Conservation (phyloP, 2,888 invertebrate genomes). For the Herminia tarsipennalis region DNA sequence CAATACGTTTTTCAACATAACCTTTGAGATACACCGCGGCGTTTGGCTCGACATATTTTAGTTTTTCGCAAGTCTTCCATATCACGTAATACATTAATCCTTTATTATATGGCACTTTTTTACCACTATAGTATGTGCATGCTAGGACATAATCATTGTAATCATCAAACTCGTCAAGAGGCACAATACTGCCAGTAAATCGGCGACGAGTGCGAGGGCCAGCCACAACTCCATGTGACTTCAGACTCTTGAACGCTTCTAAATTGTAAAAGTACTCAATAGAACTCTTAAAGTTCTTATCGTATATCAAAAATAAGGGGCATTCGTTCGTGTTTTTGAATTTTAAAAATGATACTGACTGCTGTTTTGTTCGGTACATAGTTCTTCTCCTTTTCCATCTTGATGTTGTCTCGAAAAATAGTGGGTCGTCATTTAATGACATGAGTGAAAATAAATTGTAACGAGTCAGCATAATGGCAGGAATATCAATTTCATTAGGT, state of each 20-base stretch:
- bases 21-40: background rate
- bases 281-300: conserved; percentile 49
- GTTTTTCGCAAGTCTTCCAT: background rate
- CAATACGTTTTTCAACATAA: background rate
- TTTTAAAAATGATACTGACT: conserved; percentile 49
- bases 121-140: too few relatives aligned
- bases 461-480: conserved; percentile 49
- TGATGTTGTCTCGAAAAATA: too few relatives aligned
- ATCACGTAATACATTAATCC: too few relatives aligned
- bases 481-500: conserved; percentile 54
- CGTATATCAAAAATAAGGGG: conserved; percentile 51
- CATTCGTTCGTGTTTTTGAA: conserved; percentile 53
- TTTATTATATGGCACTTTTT: too few relatives aligned
- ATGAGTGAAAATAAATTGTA: too few relatives aligned
- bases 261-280: conserved; percentile 59
- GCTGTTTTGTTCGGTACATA: too few relatives aligned
- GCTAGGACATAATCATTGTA: too few relatives aligned
- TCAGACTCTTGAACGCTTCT: conserved; percentile 54
- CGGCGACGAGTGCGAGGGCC: conserved; percentile 55
- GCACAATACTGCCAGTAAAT: conserved; percentile 53
- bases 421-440: too few relatives aligned
- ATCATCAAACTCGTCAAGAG: too few relatives aligned
- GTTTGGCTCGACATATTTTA: background rate
- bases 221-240: conserved; percentile 32
- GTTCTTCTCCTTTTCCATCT: too few relatives aligned